phyloP scores from a whole-genome alignment of 2,113 vertebrate genomes.

The Dinomys branickii region DNA sequence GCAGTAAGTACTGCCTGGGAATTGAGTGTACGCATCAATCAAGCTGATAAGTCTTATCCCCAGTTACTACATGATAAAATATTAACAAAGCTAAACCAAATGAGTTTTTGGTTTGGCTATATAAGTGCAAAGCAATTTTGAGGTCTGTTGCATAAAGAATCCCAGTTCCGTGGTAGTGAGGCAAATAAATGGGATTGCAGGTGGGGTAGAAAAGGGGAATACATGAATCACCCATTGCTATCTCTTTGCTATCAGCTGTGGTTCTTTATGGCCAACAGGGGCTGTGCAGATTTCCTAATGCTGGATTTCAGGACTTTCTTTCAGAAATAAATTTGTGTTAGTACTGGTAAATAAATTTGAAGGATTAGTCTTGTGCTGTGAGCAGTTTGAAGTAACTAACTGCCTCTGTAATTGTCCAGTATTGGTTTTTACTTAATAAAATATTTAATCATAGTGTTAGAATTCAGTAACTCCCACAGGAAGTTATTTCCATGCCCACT shows the following conservation, averaged over 20 bases:
- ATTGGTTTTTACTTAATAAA: constrained; percentile 81
- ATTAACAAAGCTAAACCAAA: constrained; percentile 70
- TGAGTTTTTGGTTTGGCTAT: constrained; percentile 70
- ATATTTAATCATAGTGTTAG: constrained; percentile 79
- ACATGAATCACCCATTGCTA: constrained; percentile 23
- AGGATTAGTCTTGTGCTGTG: constrained; percentile 60
- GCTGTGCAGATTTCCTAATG: constrained; percentile 46
- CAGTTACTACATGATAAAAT: constrained; percentile 76
- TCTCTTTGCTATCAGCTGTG: constrained; percentile 13
- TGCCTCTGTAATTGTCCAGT: constrained; percentile 66
- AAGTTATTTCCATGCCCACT: constrained; percentile 76
- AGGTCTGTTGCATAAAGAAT: constrained; percentile 75
- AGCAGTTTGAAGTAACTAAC: constrained; percentile 74
- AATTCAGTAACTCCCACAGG: constrained; percentile 78
- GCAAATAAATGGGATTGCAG: constrained; percentile 64
- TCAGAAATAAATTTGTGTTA: constrained; percentile 67
- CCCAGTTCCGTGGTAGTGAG: constrained; percentile 53
- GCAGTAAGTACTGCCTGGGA: constrained; percentile 68
- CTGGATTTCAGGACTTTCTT: constrained; percentile 58
- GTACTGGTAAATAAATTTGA: constrained; percentile 55
- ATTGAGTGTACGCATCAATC: constrained; percentile 66
- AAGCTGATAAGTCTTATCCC: constrained; percentile 55
- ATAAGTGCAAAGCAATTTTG: constrained; percentile 75
- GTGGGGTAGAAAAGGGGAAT: background rate
- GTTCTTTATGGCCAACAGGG: constrained; percentile 32